Base-by-base conservation (phyloP, 2,797 vertebrate genomes). In the Sylvia borin region DNA sequence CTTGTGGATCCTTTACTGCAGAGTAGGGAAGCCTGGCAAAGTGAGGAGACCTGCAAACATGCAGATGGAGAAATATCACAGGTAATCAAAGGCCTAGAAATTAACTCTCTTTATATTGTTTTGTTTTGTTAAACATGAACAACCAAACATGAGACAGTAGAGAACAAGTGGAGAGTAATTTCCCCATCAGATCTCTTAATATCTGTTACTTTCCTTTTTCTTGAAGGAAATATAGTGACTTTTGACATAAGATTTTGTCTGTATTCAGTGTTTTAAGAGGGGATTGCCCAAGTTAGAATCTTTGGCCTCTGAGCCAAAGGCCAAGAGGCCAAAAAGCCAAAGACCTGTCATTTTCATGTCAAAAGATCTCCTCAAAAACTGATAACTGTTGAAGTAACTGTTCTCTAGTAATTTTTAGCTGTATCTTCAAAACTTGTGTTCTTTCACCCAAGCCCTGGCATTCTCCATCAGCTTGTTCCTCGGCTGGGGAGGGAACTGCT, bases 1-100 rank as follows among this genome's bases (percentile, higher is more conserved):
- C 25, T 6, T 13, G 25, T 62, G 8, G 61, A 36, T 31, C 51
- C 64, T n/a, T 45, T 7, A 7, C 58, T 81, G 60, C 92, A 96
- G 96, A 92, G 96, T 90, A 34, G 13, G 86, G 98, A 80, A 93
- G 95, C 98, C 9, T 93, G 97, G 93, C 67, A 64, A 13, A 55
- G 98, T 20, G 88, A 98, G 26, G 75, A 96, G 43, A n/a, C 83
- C 19, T 94, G 80, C 16, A 91, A 92, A 16, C 80, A 48, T 26
- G 36, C 85, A 53, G 42, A 11, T 25, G 19, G 32, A 20, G 58
- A 57, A 42, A 4, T 9, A 12, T 1, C 82, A 7, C 80, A 92
- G 93, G 97, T 97, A 57, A 96, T 55, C 24, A 21, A 13, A 54
- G 40, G 17, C 26, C 32, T 36, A 10, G 29, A 24, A 47, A 27